phyloP scores from a whole-genome alignment of 2,888 invertebrate species.

The Himalopsyche kuldschensis region DNA sequence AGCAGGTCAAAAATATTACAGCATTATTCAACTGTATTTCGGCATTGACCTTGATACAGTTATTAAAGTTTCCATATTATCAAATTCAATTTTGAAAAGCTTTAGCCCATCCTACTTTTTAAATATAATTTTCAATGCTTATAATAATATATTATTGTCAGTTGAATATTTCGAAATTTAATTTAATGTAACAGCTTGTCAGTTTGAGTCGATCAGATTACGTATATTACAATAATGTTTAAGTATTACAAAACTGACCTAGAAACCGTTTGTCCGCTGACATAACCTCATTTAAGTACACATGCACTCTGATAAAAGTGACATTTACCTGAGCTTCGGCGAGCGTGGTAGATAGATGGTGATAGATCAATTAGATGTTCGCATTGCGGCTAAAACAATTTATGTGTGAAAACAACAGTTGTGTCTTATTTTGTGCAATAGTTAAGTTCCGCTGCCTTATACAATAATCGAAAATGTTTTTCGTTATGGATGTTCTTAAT shows the following conservation, averaged over 20 bases:
- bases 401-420: not conserved
- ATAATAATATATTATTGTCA: not conserved
- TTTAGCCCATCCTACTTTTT: not conserved
- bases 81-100: not conserved
- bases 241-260: not conserved
- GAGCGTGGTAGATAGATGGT: not conserved
- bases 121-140: not conserved
- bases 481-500: slow-evolving; percentile 26
- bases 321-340: slow-evolving; percentile 1
- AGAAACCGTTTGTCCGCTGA: not conserved
- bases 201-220: not conserved
- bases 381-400: not conserved
- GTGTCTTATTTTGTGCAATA: not conserved
- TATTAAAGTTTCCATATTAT: not conserved
- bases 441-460: not conserved
- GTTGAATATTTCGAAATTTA: not conserved
- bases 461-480: slow-evolving; percentile 17
- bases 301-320: not conserved
- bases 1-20: no score
- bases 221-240: not conserved
- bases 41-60: not conserved
- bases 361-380: not conserved
- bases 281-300: slow-evolving; percentile 1
- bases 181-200: not conserved
- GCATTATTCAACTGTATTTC: not conserved